These are phyloP conservation scores for Anomalospiza imberbis DNA, from an alignment of 2,797 vertebrate species.

Conservation along the genomic window DNA sequence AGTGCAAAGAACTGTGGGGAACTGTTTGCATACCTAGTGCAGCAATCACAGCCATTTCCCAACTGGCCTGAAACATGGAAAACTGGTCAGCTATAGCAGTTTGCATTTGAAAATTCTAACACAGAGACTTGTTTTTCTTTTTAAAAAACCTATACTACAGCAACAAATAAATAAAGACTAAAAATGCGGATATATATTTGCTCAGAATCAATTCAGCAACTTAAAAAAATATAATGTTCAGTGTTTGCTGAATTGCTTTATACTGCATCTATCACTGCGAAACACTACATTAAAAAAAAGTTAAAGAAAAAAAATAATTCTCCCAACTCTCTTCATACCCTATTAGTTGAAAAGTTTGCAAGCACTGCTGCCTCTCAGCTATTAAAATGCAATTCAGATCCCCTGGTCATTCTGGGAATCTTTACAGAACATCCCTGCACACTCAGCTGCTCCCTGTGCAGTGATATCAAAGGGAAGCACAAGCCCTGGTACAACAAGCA, in stretches of 20 bases:
- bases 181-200: constrained; percentile 24
- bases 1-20: constrained; percentile 66
- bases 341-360: not conserved
- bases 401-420: not conserved
- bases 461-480: not conserved
- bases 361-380: not conserved
- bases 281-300: not conserved
- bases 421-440: not conserved
- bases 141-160: not conserved
- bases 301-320: not conserved
- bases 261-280: not conserved
- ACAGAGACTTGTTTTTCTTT: not conserved
- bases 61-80: constrained; percentile 22
- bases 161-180: constrained; percentile 41
- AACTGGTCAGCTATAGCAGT: not conserved
- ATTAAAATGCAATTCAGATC: not conserved
- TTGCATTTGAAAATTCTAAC: constrained; percentile 21
- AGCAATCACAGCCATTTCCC: constrained; percentile 11
- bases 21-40: constrained; percentile 5
- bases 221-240: constrained; percentile 33
- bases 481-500: not conserved
- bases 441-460: not conserved
- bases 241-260: constrained; percentile 13
- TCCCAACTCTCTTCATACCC: not conserved
- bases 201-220: constrained; percentile 48